Evolutionary conservation across 2,797 vertebrate species (phyloP).

Genomic region (Siniperca obscura): DNA sequence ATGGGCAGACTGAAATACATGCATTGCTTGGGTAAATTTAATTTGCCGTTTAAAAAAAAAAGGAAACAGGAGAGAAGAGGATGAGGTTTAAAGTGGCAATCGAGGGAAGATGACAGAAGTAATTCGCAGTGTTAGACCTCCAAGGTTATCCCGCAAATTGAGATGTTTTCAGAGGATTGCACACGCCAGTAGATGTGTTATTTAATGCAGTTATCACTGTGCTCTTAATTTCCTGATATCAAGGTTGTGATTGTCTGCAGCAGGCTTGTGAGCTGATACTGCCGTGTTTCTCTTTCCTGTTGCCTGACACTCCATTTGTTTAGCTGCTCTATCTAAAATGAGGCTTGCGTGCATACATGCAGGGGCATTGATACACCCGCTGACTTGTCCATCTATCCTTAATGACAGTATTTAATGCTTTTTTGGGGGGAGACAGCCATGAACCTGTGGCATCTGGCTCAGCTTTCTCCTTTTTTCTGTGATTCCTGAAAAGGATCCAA

Average conservation of each 20-base stretch:
- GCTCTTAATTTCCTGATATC: constrained; percentile 27
- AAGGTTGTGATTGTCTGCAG: constrained; percentile 29
- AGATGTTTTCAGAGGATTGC: constrained; percentile 33
- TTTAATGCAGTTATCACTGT: constrained; percentile 43
- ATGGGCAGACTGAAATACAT: constrained; percentile 5
- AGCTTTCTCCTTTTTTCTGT: neutral
- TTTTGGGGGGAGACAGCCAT: neutral
- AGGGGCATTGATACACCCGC: constrained; percentile 12
- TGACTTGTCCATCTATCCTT: constrained; percentile 29
- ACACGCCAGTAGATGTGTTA: constrained; percentile 22
- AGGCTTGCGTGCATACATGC: constrained; percentile 23
- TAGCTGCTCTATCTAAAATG: constrained; percentile 53
- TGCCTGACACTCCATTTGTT: constrained; percentile 50
- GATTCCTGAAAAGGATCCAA: constrained; percentile 53
- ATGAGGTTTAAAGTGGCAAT: constrained; percentile 58
- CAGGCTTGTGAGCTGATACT: constrained; percentile 26
- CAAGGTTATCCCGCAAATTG: constrained; percentile 54
- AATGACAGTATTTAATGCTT: constrained; percentile 32
- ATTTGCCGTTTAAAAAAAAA: constrained; percentile 43
- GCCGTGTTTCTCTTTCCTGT: constrained; percentile 18
- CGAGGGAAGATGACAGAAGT: constrained; percentile 44
- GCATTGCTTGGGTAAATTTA: constrained; percentile 56
- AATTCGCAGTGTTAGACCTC: constrained; percentile 23
- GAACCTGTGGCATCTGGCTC: constrained; percentile 35
- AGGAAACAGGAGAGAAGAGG: constrained; percentile 11